Evolutionary conservation across 2,797 vertebrate genomes (phyloP).

Genomic region (Nannoperca obscura): DNA sequence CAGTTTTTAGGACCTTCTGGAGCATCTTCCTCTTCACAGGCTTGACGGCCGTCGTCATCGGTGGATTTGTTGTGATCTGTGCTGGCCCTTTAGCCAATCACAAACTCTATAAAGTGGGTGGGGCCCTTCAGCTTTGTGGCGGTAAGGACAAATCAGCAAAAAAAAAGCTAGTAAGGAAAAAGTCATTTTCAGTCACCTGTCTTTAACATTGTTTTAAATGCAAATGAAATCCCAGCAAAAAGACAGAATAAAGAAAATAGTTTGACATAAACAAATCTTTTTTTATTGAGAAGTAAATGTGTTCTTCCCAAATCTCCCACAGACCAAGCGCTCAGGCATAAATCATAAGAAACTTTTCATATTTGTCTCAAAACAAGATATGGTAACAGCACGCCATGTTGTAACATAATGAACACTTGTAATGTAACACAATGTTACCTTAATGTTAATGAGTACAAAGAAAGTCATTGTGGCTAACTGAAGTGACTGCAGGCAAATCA

Average conservation of each 20-base stretch:
- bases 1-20: constrained; percentile 74
- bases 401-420: too few relatives aligned
- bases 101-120: constrained; percentile 53
- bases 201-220: too few relatives aligned
- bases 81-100: constrained; percentile 47
- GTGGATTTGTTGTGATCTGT: constrained; percentile 53
- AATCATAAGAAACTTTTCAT: too few relatives aligned
- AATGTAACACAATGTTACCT: too few relatives aligned
- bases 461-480: too few relatives aligned
- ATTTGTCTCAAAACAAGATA: too few relatives aligned
- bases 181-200: too few relatives aligned
- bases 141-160: constrained; percentile 43
- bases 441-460: too few relatives aligned
- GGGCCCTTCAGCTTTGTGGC: constrained; percentile 56
- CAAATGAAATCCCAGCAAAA: not conserved
- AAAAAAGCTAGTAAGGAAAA: not conserved
- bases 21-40: constrained; percentile 65
- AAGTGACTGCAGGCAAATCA: not conserved
- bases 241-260: not conserved
- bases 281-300: not conserved
- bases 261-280: not conserved
- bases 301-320: not conserved
- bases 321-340: too few relatives aligned
- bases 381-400: too few relatives aligned
- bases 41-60: not conserved